These are phyloP conservation scores for Macrosiphum euphorbiae DNA, from an alignment of 2,888 invertebrate genomes.

Conservation along the genomic window DNA sequence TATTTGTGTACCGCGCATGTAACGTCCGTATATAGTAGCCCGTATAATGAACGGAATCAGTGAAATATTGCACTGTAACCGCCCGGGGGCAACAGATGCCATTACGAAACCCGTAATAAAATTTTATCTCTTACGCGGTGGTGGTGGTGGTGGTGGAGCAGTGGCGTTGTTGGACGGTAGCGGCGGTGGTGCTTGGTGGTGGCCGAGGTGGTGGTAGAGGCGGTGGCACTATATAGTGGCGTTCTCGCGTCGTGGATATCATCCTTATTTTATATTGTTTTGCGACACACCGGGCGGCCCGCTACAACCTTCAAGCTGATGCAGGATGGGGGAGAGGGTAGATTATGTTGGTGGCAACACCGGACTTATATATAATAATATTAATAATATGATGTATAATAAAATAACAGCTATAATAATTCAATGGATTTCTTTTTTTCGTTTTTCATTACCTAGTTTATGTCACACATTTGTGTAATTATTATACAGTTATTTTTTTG, in stretches of 20 bases:
- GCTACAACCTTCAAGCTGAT: background rate
- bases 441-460: slow-evolving; percentile 13
- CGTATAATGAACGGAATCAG: slow-evolving; percentile 56
- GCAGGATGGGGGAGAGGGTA: background rate
- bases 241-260: background rate
- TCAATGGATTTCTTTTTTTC: background rate
- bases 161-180: too few species aligned
- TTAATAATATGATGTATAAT: background rate
- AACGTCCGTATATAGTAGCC: slow-evolving; percentile 3
- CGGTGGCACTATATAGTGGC: background rate
- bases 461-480: slow-evolving; percentile 17
- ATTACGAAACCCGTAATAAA: slow-evolving; percentile 61
- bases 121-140: slow-evolving; percentile 49
- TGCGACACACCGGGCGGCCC: background rate
- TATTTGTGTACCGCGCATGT: slow-evolving; percentile 46
- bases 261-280: slow-evolving; percentile 36
- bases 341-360: slow-evolving; percentile 36
- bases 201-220: background rate
- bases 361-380: background rate
- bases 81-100: slow-evolving; percentile 62
- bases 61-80: slow-evolving; percentile 62
- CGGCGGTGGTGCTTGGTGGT: background rate
- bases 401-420: background rate
- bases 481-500: slow-evolving; percentile 4
- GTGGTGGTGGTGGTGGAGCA: background rate